Percentiles rank a stretch among this genome's conserved stretches.
Evolutionary conservation across 2,797 vertebrate species (phyloP).

Genomic region (Uromys caudimaculatus): DNA sequence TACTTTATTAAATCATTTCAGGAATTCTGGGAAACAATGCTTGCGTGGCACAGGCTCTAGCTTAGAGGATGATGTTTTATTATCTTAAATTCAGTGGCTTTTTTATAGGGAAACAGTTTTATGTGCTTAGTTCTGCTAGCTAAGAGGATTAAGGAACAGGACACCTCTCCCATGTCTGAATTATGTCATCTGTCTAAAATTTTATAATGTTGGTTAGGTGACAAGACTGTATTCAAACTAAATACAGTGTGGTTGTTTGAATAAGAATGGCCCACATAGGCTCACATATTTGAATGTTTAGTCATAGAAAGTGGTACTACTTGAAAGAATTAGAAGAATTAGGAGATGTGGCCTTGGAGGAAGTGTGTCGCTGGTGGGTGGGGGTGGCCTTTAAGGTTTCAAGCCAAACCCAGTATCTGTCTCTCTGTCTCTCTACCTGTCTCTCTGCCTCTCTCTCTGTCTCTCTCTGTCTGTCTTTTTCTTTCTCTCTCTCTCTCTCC

Average conservation of each 20-base stretch:
- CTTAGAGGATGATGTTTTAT: background rate
- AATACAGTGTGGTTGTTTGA: background rate
- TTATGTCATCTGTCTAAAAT: slow-evolving; percentile 31
- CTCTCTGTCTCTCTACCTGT: background rate
- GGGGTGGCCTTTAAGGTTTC: background rate
- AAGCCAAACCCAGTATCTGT: background rate
- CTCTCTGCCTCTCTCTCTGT: background rate
- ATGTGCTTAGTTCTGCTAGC: background rate
- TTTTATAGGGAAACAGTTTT: background rate
- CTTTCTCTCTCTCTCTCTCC: background rate
- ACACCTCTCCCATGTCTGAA: background rate
- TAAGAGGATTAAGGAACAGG: background rate
- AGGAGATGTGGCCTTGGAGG: background rate
- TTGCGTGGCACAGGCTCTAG: background rate
- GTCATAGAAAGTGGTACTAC: background rate
- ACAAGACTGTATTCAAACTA: background rate
- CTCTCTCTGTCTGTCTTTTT: background rate
- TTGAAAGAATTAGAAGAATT: background rate
- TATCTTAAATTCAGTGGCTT: background rate
- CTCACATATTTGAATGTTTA: background rate
- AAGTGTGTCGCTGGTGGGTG: background rate
- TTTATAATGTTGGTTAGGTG: background rate
- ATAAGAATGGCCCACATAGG: background rate
- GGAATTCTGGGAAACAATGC: slow-evolving; percentile 12
- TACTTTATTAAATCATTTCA: background rate